Evolutionary conservation across 92 coral and sea anemone species (phyloP), one percentile per base, ranked within the genome.

Genomic region (Porites divaricata): DNA sequence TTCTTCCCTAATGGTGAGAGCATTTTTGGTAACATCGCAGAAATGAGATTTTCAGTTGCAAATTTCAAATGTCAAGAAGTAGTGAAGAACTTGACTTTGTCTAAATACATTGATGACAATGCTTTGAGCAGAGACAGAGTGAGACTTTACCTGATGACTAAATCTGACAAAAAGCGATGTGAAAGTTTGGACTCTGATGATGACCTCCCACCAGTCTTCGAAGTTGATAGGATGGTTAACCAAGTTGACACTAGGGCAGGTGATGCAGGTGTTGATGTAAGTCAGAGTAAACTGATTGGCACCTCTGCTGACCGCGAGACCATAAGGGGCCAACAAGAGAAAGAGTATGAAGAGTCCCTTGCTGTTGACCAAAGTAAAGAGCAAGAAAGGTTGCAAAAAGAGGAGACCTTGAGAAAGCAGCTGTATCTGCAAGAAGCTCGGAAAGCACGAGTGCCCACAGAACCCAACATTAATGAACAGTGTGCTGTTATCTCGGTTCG

Each of bases 1-100:
- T 90, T 86, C 79, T 90, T 86, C 85, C 90, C 88, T 81, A 78
- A 74, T 77, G 85, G 88, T 63, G 76, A 77, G 75, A 86, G 90
- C 86, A 63, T 64, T 78, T 82, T 69, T 83, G 88, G 88, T 71
- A 70, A 70, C 51, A 51, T 83, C 51, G 54, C 78, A 72, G 79
- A 83, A 50, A 90, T 82, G 84, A 84, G 20, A 71, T 24, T 67
- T 45, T 56, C 80, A 57, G 58, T 89, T 63, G 88, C 80, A 70
- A 67, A 89, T 75, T 89, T 89, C 78, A 79, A 80, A 57, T 73
- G 61, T 67, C 77, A 89, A 61, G 72, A 85, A 50, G 80, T 85
- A 26, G 63, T 23, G 45, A 58, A 65, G 82, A 56, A 70, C 49
- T 66, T 6, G 15, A 53, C 80, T 62, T 67, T 74, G 80, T 20